Conservation (phyloP, 1,140 invertebrate genomes). For the Drosophila pectinifera region DNA sequence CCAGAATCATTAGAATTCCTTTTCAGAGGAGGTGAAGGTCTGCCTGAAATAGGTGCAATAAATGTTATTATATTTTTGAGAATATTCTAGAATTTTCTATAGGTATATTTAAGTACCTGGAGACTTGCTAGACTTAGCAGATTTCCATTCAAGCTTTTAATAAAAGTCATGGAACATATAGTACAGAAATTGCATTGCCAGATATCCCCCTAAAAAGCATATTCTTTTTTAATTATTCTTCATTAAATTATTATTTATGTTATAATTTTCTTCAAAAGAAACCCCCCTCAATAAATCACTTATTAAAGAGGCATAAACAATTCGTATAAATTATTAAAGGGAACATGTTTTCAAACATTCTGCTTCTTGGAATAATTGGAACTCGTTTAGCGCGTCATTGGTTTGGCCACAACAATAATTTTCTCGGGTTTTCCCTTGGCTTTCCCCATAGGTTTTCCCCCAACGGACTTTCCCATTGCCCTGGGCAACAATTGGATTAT, state of each 20-base stretch:
- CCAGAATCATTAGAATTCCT: slow-evolving; percentile 17
- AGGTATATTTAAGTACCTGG: not conserved
- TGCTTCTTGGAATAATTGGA: not conserved
- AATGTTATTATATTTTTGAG: not conserved
- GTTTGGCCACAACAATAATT: slow-evolving; percentile 39
- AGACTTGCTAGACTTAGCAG: no score
- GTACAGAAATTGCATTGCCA: no score
- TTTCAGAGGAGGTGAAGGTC: slow-evolving; percentile 22
- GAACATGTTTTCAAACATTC: slow-evolving; percentile 12
- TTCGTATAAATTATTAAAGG: not conserved
- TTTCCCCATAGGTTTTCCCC: slow-evolving; percentile 18
- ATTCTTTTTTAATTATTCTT: no score
- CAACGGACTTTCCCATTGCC: slow-evolving; percentile 26
- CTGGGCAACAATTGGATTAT: slow-evolving; percentile 64
- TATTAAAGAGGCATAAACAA: not conserved
- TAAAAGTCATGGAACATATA: no score
- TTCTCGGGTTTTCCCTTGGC: not conserved
- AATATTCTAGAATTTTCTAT: slow-evolving; percentile 21
- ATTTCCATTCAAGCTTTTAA: no score
- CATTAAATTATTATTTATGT: no score
- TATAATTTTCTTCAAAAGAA: not conserved
- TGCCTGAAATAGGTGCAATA: not conserved
- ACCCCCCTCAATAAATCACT: slow-evolving; percentile 4
- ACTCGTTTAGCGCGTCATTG: slow-evolving; percentile 19
- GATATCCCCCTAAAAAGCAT: no score